Evolutionary conservation across 30 jellyfish, hydroid and myxozoan genomes (phyloP), one percentile per base, ranked within the genome.

Genomic region (Turritopsis dohrnii): DNA sequence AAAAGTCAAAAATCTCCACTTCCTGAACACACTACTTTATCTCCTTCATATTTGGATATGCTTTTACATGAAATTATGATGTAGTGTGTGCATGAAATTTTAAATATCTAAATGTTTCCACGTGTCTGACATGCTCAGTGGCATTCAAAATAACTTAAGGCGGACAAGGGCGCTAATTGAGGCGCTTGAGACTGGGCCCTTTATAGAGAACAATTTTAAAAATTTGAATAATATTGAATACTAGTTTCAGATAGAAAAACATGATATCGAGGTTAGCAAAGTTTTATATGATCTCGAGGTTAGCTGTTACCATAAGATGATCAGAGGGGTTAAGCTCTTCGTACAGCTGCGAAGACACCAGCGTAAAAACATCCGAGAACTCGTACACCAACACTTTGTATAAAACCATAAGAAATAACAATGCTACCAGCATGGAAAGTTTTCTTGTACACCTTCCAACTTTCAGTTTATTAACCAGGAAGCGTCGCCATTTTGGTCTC

Each of bases 251-350:
- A 7, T 7, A 69, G 19, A 9, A 7, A 9, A 8, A 74, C 9
- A 30, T n/a, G 29, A 89, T 52, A 0, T 66, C 79, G n/a, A 90
- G 7, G 52, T 89, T 69, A n/a, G 19, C 28, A 7, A 69, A 69
- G 19, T 9, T 69, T 22, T 21, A 74, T 16, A 30, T n/a, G 29
- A 89, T 52, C 0, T 66, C 79, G n/a, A 90, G 7, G 52, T 89
- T 87, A 20, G 97, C 92, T 16, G 85, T 89, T 25, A 90, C 94
- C 96, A 90, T 86, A 29, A 90, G 53, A 80, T 90, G 97, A 69
- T 87, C 96, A 1, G 97, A 90, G 7, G 97, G 97, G 54, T 41
- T 82, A 0, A 86, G 82, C 76, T 90, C 97, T 52, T 90, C 96
- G 53, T 84, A 71, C 52, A 87, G 84, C 76, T 90, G 97, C 65